phyloP scores from a whole-genome alignment of 2,888 invertebrate species.

The Limulus polyphemus region DNA sequence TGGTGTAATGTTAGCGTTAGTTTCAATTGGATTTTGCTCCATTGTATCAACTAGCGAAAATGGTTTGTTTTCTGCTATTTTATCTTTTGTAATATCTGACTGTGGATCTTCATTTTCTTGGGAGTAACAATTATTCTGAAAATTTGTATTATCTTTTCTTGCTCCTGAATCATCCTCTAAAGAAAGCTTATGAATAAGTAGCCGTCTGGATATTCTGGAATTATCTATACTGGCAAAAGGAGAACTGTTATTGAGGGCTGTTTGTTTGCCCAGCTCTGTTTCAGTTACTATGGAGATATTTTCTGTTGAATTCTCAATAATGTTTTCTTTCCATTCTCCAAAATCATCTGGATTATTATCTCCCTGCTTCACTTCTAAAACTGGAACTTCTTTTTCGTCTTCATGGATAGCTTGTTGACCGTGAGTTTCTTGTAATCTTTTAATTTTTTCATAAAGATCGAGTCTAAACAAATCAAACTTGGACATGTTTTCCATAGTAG shows the following conservation, averaged over 20 bases:
- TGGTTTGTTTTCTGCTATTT: too few relatives aligned
- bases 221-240: too few relatives aligned
- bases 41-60: too few relatives aligned
- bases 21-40: too few relatives aligned
- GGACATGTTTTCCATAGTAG: slow-evolving; percentile 7
- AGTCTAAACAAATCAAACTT: slow-evolving; percentile 20
- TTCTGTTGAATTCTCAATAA: neutral
- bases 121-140: neutral
- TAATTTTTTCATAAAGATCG: slow-evolving; percentile 20
- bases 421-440: slow-evolving; percentile 4
- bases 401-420: neutral
- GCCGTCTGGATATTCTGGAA: too few relatives aligned
- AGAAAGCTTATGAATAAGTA: too few relatives aligned
- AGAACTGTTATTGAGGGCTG: too few relatives aligned
- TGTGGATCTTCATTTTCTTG: too few relatives aligned
- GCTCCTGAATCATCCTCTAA: too few relatives aligned
- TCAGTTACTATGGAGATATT: neutral
- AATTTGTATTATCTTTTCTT: neutral
- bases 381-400: slow-evolving; percentile 8
- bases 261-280: too few relatives aligned
- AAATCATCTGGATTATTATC: neutral
- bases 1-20: too few relatives aligned
- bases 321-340: neutral
- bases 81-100: too few relatives aligned
- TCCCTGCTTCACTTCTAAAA: slow-evolving; percentile 6